Evolutionary conservation across 2,888 invertebrate genomes (phyloP).

Genomic region (Cheilosia soror): DNA sequence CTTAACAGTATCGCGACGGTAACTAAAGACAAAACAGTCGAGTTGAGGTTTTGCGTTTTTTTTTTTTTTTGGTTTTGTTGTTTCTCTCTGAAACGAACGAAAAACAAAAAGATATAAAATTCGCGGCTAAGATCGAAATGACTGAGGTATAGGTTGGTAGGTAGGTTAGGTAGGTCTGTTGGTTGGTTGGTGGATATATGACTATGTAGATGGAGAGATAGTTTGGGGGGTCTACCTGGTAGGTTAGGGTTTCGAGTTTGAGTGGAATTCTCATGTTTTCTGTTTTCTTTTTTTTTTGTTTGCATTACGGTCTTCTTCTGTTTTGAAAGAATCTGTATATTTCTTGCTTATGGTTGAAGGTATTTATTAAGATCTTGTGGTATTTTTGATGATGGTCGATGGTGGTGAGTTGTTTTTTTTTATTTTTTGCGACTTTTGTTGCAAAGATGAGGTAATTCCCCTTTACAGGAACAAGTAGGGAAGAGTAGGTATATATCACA

Average conservation of each 20-base stretch:
- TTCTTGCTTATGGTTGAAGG: constrained; percentile 18
- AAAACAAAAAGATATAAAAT: constrained; percentile 62
- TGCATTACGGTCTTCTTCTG: constrained; percentile 32
- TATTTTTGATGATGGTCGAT: constrained; percentile 46
- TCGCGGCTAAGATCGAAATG: constrained; percentile 72
- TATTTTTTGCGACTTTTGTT: not conserved
- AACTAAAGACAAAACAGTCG: constrained; percentile 80
- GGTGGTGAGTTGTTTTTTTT: constrained; percentile 16
- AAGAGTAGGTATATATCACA: not conserved
- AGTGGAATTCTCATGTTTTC: constrained; percentile 53
- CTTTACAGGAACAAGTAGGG: constrained; percentile 15
- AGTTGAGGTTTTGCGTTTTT: constrained; percentile 70
- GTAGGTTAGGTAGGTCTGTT: constrained; percentile 32
- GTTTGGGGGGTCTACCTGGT: constrained; percentile 49
- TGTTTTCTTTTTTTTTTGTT: constrained; percentile 11
- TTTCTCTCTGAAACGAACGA: constrained; percentile 64
- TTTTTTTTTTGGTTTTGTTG: constrained; percentile 34
- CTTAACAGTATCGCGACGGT: constrained; percentile 82
- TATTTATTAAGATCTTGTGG: constrained; percentile 66
- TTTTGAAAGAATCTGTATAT: constrained; percentile 18
- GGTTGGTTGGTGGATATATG: constrained; percentile 35
- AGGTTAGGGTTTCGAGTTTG: constrained; percentile 60
- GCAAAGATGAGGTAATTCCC: constrained; percentile 58
- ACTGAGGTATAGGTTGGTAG: constrained; percentile 55
- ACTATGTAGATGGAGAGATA: constrained; percentile 16